A percentile compares a stretch with the other conserved stretches of the same genome.
Evolutionary conservation across 2,888 invertebrate genomes (phyloP).

Genomic region (Macrosoma leucophasiata): DNA sequence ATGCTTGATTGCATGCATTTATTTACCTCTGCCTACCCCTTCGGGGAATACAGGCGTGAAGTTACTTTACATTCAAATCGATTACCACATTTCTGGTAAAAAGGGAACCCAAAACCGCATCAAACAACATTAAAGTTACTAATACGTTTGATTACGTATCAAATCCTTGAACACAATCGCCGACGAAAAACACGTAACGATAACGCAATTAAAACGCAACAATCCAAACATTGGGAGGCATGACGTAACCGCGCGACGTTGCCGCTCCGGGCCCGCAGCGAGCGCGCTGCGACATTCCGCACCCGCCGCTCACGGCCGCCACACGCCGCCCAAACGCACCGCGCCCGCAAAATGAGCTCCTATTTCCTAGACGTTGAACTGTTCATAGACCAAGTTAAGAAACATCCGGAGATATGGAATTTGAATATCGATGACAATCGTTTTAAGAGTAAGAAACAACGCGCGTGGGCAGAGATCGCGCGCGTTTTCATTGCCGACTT

Average conservation of each 20-base stretch:
- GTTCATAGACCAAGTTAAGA: constrained; percentile 55
- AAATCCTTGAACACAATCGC: too few relatives aligned
- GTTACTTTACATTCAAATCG: too few relatives aligned
- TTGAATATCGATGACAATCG: constrained; percentile 39
- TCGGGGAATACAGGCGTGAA: too few relatives aligned
- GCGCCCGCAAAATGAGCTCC: constrained; percentile 30
- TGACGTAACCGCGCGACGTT: constrained; percentile 18
- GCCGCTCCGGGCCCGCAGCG: constrained; percentile 20
- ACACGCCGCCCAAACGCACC: constrained; percentile 10
- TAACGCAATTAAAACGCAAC: too few relatives aligned
- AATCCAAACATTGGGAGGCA: too few relatives aligned
- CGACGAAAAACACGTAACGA: too few relatives aligned
- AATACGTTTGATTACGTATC: too few relatives aligned
- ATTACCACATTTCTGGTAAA: too few relatives aligned
- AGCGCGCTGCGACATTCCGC: constrained; percentile 22
- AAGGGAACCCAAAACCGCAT: too few relatives aligned
- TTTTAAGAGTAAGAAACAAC: constrained; percentile 36
- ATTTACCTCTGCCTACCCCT: too few relatives aligned
- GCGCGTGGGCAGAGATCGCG: constrained; percentile 50
- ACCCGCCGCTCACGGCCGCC: constrained; percentile 16
- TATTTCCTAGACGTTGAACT: constrained; percentile 46
- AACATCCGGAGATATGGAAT: constrained; percentile 52
- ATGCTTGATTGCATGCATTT: too few relatives aligned
- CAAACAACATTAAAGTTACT: too few relatives aligned
- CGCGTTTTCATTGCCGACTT: constrained; percentile 45